phyloP scores from a whole-genome alignment of 2,113 vertebrate genomes.

The Oreochromis tanganicae region DNA sequence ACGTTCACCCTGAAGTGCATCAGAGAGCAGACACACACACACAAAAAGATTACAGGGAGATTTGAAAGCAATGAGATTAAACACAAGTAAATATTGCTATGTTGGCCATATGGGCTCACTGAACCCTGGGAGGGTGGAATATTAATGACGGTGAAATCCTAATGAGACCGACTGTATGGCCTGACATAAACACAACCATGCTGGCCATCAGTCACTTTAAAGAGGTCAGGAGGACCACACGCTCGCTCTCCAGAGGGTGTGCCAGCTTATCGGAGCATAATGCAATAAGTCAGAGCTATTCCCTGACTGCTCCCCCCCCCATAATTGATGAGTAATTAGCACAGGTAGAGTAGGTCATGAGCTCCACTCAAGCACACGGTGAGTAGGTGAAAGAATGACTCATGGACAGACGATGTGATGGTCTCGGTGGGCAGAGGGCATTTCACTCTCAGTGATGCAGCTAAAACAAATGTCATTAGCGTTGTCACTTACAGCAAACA shows the following conservation, averaged over 20 bases:
- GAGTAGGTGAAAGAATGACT: conserved; percentile 33
- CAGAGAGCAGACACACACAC: background rate
- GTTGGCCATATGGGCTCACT: background rate
- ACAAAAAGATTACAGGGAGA: background rate
- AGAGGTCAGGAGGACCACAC: conserved; percentile 17
- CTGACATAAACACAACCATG: conserved; percentile 8
- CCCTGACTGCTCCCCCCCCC: conserved; percentile 13
- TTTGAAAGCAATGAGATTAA: conserved; percentile 8
- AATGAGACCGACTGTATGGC: conserved; percentile 12
- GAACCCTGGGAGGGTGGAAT: background rate
- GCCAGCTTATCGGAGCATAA: conserved; percentile 23
- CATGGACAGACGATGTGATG: background rate
- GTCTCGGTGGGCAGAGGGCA: background rate
- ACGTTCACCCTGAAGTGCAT: background rate
- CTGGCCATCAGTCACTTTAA: conserved; percentile 31
- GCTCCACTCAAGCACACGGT: conserved; percentile 22
- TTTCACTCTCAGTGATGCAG: background rate
- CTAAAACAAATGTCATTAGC: background rate
- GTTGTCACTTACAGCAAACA: background rate
- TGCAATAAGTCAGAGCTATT: conserved; percentile 45
- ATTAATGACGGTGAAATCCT: conserved; percentile 16
- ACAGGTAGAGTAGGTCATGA: conserved; percentile 49
- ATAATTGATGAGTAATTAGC: conserved; percentile 72
- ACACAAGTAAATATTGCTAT: background rate
- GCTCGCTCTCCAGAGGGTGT: background rate